A percentile compares a stretch with the other conserved stretches of the same genome.
Conservation (phyloP, 30 jellyfish, hydroid and myxozoan species). For the Hydractinia symbiolongicarpus region DNA sequence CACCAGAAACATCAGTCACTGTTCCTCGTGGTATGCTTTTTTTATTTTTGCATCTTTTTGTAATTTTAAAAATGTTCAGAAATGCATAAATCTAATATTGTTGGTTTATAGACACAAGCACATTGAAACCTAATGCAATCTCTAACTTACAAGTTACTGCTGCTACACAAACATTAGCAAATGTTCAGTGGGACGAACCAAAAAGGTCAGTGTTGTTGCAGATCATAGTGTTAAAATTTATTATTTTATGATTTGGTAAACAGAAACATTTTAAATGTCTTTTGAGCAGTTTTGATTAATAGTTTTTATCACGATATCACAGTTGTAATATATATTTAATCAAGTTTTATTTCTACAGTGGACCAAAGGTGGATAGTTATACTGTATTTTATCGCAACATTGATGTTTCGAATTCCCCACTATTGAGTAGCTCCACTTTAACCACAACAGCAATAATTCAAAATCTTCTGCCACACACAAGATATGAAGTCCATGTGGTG, state of each 20-base stretch:
- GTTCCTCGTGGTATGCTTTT: constrained; percentile 33
- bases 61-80: not conserved
- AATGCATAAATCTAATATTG: not conserved
- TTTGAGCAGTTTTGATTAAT: not conserved
- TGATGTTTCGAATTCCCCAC: constrained; percentile 30
- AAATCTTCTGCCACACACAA: constrained; percentile 34
- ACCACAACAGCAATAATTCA: constrained; percentile 23
- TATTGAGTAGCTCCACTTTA: not conserved
- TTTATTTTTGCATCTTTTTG: not conserved
- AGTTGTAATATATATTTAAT: not conserved
- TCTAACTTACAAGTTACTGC: constrained; percentile 21
- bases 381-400: constrained; percentile 39
- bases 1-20: constrained; percentile 42
- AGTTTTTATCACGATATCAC: not conserved
- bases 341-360: constrained; percentile 38
- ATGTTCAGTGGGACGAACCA: constrained; percentile 28
- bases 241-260: not conserved
- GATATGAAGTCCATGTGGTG: constrained; percentile 20
- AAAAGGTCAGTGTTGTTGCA: not conserved
- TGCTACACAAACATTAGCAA: constrained; percentile 2
- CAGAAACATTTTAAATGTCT: not conserved
- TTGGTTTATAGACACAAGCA: too few relatives aligned
- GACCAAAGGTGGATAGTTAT: constrained; percentile 57
- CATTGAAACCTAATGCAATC: constrained; percentile 16
- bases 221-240: not conserved